Evolutionary conservation across 64 coral and sea anemone genomes (phyloP).

Genomic region (Pachyseris speciosa): DNA sequence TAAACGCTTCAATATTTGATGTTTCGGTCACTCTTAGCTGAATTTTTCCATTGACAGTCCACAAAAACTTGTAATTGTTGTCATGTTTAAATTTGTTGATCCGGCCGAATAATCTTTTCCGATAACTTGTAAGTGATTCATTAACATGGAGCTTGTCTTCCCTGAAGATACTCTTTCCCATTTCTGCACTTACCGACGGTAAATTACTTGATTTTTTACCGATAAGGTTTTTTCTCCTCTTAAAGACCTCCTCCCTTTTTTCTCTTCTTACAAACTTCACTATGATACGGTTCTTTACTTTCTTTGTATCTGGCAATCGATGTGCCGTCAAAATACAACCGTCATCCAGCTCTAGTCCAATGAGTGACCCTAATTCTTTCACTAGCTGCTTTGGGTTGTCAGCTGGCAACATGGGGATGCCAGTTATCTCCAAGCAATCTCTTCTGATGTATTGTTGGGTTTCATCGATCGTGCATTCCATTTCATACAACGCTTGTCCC

Average conservation of each 20-base stretch:
- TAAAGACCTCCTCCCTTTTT: not conserved
- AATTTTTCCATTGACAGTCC: not conserved
- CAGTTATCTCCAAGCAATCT: conserved; percentile 2
- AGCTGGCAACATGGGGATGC: not conserved
- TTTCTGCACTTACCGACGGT: not conserved
- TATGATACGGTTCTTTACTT: conserved; percentile 25
- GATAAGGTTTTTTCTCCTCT: not conserved
- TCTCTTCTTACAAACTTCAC: conserved; percentile 19
- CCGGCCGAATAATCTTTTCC: not conserved
- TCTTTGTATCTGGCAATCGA: not conserved
- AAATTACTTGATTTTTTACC: not conserved
- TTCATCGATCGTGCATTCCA: not conserved
- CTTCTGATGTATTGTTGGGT: not conserved
- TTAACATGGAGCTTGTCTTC: not conserved
- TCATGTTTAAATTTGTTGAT: not conserved
- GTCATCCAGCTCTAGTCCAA: not conserved
- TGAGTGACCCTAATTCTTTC: not conserved
- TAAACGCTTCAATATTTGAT: too few relatives aligned
- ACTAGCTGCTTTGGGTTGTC: not conserved
- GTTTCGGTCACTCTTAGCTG: too few relatives aligned
- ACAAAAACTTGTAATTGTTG: not conserved
- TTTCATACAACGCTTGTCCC: not conserved
- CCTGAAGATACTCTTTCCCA: not conserved
- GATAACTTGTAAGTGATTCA: not conserved
- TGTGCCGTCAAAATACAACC: conserved; percentile 15